Conservation (phyloP, 2,888 invertebrate genomes). For the Chelonus formosanus region DNA sequence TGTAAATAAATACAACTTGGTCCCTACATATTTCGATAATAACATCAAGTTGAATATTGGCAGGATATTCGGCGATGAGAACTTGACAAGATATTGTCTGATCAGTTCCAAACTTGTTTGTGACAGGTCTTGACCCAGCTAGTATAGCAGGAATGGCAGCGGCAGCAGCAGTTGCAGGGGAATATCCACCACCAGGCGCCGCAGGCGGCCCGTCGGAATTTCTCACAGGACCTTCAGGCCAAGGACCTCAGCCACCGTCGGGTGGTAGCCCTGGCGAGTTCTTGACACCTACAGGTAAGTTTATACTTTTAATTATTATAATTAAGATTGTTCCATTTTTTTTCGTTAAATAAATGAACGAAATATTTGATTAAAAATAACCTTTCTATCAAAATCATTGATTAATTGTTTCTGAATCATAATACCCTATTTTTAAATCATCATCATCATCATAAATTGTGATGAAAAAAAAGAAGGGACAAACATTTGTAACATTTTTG, state of each 20-base stretch:
- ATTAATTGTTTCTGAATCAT: no score
- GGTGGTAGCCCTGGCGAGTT: constrained; percentile 63
- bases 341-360: background rate
- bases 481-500: no score
- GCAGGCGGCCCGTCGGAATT: constrained; percentile 63
- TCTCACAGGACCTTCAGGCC: constrained; percentile 62
- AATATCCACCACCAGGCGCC: constrained; percentile 63
- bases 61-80: constrained; percentile 43
- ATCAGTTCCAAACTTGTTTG: constrained; percentile 57
- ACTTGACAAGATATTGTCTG: constrained; percentile 48
- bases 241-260: constrained; percentile 61
- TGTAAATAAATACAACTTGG: background rate
- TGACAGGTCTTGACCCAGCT: constrained; percentile 62
- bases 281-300: constrained; percentile 62
- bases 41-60: constrained; percentile 13
- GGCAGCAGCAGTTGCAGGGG: constrained; percentile 62
- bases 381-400: no score
- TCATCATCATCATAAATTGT: no score
- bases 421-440: no score
- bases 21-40: no score
- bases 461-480: no score
- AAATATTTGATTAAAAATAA: no score
- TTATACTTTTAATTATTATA: background rate
- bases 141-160: constrained; percentile 63
- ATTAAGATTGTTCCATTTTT: constrained; percentile 9